phyloP scores from a whole-genome alignment of 1,140 invertebrate species.

The Dreissena rostriformis region DNA sequence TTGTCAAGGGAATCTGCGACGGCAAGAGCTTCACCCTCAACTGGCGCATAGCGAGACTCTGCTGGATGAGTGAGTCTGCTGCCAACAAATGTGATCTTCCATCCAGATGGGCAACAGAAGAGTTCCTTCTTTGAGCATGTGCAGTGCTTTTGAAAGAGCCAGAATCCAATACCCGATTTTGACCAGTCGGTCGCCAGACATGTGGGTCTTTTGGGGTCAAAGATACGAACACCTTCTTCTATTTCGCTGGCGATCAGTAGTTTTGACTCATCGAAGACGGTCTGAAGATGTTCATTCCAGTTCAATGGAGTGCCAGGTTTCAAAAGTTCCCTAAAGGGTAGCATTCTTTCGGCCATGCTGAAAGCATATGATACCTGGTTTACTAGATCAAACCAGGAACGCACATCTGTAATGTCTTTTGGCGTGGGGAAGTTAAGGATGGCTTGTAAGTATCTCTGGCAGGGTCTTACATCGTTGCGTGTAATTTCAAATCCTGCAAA shows the following conservation, averaged over 20 bases:
- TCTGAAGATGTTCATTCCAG: conserved; percentile 31
- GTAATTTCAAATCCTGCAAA: conserved; percentile 67
- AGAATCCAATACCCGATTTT: too few species aligned
- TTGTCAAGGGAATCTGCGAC: conserved; percentile 65
- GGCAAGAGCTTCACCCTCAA: conserved; percentile 65
- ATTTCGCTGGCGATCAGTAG: too few species aligned
- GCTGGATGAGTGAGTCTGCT: not conserved
- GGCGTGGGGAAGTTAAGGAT: conserved; percentile 54
- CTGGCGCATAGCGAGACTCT: conserved; percentile 27
- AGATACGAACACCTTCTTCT: too few species aligned
- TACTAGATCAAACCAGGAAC: conserved; percentile 58
- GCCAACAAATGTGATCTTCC: conserved; percentile 5
- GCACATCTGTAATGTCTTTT: conserved; percentile 55
- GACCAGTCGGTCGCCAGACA: too few species aligned
- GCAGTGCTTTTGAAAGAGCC: not conserved
- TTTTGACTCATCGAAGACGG: too few species aligned
- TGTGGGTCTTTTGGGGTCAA: too few species aligned
- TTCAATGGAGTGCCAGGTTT: conserved; percentile 50
- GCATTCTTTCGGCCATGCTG: conserved; percentile 53
- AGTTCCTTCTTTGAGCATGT: not conserved
- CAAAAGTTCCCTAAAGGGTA: conserved; percentile 52
- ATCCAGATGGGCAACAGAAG: not conserved
- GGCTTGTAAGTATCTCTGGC: conserved; percentile 39
- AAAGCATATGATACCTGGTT: conserved; percentile 50
- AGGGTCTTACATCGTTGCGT: conserved; percentile 38